Evolutionary conservation across 2,797 vertebrate genomes (phyloP), one percentile per base, ranked within the genome.

Genomic region (Triplophysa yarkandensis): DNA sequence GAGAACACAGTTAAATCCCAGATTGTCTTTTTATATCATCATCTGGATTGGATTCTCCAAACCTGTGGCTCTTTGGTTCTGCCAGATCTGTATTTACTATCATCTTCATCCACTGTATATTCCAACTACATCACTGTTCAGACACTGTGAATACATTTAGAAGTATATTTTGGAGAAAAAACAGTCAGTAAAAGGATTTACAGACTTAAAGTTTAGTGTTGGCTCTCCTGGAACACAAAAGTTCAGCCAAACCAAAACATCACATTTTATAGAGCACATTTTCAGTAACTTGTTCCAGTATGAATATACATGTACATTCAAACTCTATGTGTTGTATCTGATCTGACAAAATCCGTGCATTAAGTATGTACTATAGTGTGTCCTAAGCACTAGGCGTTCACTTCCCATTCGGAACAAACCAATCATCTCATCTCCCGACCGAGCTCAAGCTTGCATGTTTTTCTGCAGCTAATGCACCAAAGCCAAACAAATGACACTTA

Each of bases 131-230:
- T 11, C 21, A 16, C 68, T 25, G 48, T 52, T 23, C 27, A 23
- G 16, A 57, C 6, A 30, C 6, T 28, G 52, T 21, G 11, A 28
- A 41, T 52, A 23, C 58, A 39, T 71, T 63, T 62, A 52, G 48
- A 71, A 62, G 69, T 50, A 71, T 62, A 71, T 71, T 62, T 50
- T 50, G 48, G 21, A 27, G 69, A 28, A 71, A 39, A n/a, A 34
- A 11, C 3, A 3, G 30, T 27, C 27, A 3, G 39, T 21, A 28
- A 44, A 52, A 14, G 57, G 43, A 39, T 71, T 71, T 52, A 27
- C 14, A 55, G 69, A 14, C 1, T 11, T 52, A 19, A 58, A 63
- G n/a, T 66, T 66, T 9, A 52, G n/a, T 43, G 44, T 52, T 34
- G 28, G 41, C 52, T 16, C 21, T 44, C 54, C 10, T 44, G 75